Evolutionary conservation across 2,113 vertebrate species (phyloP).

Genomic region (Corvus hawaiiensis): DNA sequence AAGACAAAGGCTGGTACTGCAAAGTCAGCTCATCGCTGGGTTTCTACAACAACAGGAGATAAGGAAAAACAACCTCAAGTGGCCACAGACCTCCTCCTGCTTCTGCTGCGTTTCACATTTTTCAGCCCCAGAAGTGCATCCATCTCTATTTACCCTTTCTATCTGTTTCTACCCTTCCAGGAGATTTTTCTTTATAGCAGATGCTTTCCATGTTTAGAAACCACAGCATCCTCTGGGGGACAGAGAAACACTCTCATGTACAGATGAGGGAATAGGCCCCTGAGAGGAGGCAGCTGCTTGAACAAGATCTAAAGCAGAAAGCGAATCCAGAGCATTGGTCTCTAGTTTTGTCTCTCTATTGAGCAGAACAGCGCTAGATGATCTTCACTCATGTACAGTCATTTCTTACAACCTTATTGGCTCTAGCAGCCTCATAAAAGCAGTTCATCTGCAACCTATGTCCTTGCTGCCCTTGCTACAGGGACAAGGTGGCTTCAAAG

Average conservation of each 20-base stretch:
- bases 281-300: background rate
- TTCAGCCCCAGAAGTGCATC: background rate
- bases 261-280: background rate
- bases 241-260: accelerated
- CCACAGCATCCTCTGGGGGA: background rate
- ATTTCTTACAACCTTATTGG: background rate
- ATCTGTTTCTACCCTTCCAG: background rate
- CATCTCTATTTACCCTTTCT: background rate
- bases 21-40: slow-evolving; percentile 43
- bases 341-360: background rate
- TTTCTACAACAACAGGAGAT: slow-evolving; percentile 49
- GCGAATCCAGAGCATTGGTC: background rate
- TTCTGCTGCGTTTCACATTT: background rate
- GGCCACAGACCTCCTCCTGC: background rate
- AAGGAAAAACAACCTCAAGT: background rate
- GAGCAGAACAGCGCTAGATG: background rate
- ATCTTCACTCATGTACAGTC: background rate
- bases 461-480: background rate
- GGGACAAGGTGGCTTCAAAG: too few relatives aligned
- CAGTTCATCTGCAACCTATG: background rate
- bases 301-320: background rate
- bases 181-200: background rate
- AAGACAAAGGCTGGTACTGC: too few relatives aligned
- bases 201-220: background rate
- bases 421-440: background rate